Base-by-base conservation (phyloP, 2,888 invertebrate genomes). In the Gandaritis pyraliata region DNA sequence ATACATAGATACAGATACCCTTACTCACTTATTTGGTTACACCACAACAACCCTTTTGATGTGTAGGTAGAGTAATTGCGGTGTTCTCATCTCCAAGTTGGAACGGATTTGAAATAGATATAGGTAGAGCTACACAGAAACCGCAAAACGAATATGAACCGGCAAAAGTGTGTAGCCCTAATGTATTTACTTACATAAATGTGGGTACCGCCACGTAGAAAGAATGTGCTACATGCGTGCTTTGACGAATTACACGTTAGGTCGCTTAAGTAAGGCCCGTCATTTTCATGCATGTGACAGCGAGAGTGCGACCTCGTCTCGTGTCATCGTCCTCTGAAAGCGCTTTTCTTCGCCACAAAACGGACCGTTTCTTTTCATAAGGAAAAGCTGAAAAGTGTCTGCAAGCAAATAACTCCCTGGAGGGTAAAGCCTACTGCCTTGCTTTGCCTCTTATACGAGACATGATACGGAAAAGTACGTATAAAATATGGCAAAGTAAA, bases 271-370 rank as follows among this genome's bases (percentile, higher is more conserved):
- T 33, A 33, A 33, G 78, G 83, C 82, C 71, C 79, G 87, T 81
- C 89, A 86, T 86, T 87, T 84, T 83, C 85, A 83, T 86, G 85
- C 87, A 85, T 83, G 85, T 83, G 87, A 83, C 87, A 83, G 84
- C 80, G 83, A 82, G 89, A 88, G 86, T 87, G 86, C 86, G 91
- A 90, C 91, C 90, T 86, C 91, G 87, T 84, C 89, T 86, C 90
- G 87, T 91, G 92, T 92, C 91, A 91, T 91, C 92, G 92, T 90
- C 90, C 91, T 87, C 85, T 92, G 91, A 92, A 92, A 92, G 91
- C 85, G 87, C 88, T 85, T 92, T 91, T 90, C 90, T 90, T 88
- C 82, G 81, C 88, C 89, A 87, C 90, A 90, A 92, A 92, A 90
- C 89, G 89, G 88, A 85, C 88, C 86, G 88, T 90, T 91, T 90